Evolutionary conservation across 2,888 invertebrate genomes (phyloP).

Genomic region (Callyntrura guangdongensis): DNA sequence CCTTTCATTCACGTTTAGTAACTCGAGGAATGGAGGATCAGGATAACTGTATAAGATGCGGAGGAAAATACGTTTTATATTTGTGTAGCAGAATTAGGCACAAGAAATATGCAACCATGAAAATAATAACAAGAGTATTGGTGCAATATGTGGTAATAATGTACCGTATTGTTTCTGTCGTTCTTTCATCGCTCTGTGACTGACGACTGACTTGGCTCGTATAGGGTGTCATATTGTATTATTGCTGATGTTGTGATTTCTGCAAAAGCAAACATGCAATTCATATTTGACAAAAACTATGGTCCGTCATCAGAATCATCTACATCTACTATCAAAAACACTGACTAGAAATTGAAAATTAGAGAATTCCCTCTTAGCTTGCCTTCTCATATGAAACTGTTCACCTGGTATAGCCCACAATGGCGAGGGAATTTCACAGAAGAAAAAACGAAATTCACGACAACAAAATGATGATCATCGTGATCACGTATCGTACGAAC

Average conservation of each 20-base stretch:
- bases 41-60: not conserved
- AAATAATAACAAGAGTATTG: not conserved
- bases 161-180: conserved; percentile 31
- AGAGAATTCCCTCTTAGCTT: conserved; percentile 8
- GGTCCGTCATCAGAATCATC: not conserved
- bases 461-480: not conserved
- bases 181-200: too few relatives aligned
- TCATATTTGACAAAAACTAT: too few relatives aligned
- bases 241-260: conserved; percentile 59
- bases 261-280: not conserved
- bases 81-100: not conserved
- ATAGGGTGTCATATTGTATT: conserved; percentile 55
- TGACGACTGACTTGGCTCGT: conserved; percentile 25
- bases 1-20: not conserved
- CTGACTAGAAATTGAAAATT: conserved; percentile 49
- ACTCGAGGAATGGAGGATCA: conserved; percentile 3
- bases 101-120: too few relatives aligned
- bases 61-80: not conserved
- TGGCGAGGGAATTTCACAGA: too few relatives aligned
- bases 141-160: conserved; percentile 15
- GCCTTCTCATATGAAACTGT: not conserved
- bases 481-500: conserved; percentile 31
- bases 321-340: not conserved
- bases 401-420: not conserved
- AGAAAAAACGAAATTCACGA: conserved; percentile 28